These are phyloP conservation scores for Seira musarum DNA, from an alignment of 2,888 invertebrate species.

Conservation along the genomic window DNA sequence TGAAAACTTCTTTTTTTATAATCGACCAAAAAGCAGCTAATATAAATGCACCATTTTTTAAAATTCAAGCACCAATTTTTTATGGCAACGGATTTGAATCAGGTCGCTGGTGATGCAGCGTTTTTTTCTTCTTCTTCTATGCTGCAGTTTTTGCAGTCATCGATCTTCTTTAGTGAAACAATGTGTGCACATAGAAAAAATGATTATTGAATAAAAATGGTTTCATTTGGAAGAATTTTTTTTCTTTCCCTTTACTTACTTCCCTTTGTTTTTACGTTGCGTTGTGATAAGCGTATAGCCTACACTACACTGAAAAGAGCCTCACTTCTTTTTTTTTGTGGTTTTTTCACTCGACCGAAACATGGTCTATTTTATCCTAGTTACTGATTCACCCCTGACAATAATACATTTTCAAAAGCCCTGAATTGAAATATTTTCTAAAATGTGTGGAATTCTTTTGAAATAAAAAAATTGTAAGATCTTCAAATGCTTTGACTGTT, in stretches of 20 bases:
- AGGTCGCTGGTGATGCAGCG: not conserved
- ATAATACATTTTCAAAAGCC: constrained; percentile 24
- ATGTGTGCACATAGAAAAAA: constrained; percentile 20
- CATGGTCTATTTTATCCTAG: constrained; percentile 51
- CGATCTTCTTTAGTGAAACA: not conserved
- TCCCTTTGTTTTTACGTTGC: constrained; percentile 33
- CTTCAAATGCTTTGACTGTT: too few relatives aligned
- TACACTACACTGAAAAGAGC: not conserved
- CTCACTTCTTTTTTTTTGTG: constrained; percentile 41
- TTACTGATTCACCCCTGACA: constrained; percentile 31
- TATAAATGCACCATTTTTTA: too few relatives aligned
- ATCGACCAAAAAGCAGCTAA: too few relatives aligned
- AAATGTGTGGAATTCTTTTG: too few relatives aligned
- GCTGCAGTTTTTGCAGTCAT: too few relatives aligned
- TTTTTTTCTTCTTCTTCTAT: too few relatives aligned
- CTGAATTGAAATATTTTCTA: constrained; percentile 33
- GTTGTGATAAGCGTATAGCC: too few relatives aligned
- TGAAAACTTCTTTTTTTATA: too few relatives aligned
- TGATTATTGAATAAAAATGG: constrained; percentile 37
- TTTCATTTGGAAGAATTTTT: constrained; percentile 21
- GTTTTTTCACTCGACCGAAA: constrained; percentile 58
- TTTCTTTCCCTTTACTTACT: not conserved
- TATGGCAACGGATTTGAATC: not conserved
- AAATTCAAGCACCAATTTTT: not conserved
- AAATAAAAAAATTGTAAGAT: too few relatives aligned